These are phyloP conservation scores for Thinocorus orbignyianus DNA, from an alignment of 2,113 vertebrate genomes.

Conservation along the genomic window DNA sequence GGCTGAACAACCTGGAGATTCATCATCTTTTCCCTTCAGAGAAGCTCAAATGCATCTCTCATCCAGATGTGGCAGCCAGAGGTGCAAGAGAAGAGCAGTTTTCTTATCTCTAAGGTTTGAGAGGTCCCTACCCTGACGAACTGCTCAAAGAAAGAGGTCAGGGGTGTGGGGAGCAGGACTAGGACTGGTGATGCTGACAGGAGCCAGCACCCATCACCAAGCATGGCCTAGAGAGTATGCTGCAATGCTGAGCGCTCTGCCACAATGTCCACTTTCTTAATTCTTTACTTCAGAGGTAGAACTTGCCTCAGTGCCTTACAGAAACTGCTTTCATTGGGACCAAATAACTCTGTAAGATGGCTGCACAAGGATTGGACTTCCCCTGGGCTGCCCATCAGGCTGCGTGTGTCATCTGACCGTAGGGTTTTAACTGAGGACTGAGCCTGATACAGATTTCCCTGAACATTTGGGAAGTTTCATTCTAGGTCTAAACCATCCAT, in stretches of 20 bases:
- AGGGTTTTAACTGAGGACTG: neutral
- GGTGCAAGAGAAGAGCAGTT: neutral
- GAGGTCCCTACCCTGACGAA: neutral
- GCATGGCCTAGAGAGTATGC: neutral
- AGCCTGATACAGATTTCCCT: neutral
- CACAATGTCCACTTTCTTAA: neutral
- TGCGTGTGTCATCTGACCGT: neutral
- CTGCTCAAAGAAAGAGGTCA: neutral
- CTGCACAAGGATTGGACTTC: neutral
- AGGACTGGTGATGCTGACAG: neutral
- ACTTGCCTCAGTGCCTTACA: neutral
- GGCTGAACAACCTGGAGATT: neutral
- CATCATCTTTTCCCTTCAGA: neutral
- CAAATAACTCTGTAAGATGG: neutral
- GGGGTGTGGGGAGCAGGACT: neutral
- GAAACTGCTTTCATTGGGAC: neutral
- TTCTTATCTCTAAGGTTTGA: neutral
- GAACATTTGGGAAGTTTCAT: neutral
- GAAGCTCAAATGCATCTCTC: neutral
- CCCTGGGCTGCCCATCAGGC: neutral
- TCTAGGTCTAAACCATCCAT: neutral
- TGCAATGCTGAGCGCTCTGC: neutral
- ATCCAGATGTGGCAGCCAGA: neutral
- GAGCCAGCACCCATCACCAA: neutral
- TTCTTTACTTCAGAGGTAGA: neutral